Evolutionary conservation across 2,797 vertebrate genomes (phyloP).

Genomic region (Thripadectes ignobilis): DNA sequence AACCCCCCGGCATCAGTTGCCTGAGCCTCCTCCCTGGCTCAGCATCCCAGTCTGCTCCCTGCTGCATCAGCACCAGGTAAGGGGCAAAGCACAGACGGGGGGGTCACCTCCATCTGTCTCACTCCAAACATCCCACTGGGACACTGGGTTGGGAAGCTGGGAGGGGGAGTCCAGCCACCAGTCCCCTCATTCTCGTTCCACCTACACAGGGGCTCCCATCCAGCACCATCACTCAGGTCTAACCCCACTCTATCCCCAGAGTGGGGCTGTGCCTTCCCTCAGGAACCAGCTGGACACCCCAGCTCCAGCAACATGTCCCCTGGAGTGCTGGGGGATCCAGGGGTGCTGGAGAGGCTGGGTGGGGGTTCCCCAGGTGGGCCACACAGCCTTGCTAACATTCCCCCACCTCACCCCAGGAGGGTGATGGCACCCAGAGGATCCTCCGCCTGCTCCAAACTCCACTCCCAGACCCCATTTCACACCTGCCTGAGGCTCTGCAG

Average conservation of each 20-base stretch:
- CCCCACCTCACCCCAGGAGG: not conserved
- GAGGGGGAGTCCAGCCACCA: not conserved
- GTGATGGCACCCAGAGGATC: not conserved
- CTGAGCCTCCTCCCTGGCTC: not conserved
- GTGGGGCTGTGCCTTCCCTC: not conserved
- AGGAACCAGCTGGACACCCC: not conserved
- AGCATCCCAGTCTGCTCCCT: not conserved
- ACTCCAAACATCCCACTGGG: not conserved
- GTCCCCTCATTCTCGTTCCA: not conserved
- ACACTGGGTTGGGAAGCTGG: not conserved
- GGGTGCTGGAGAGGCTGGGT: not conserved
- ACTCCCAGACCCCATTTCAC: not conserved
- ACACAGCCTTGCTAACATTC: not conserved
- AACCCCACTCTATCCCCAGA: not conserved
- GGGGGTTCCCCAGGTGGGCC: rapidly evolving
- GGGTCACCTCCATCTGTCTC: not conserved
- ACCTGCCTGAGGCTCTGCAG: not conserved
- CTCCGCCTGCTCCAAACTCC: not conserved
- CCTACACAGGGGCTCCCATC: not conserved
- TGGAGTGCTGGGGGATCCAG: not conserved
- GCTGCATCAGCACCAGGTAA: not conserved
- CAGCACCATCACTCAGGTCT: not conserved
- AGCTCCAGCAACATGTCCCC: not conserved
- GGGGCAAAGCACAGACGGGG: not conserved
- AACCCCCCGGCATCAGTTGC: not conserved